phyloP scores from a whole-genome alignment of 2,797 vertebrate species.

The Staurois parvus region DNA sequence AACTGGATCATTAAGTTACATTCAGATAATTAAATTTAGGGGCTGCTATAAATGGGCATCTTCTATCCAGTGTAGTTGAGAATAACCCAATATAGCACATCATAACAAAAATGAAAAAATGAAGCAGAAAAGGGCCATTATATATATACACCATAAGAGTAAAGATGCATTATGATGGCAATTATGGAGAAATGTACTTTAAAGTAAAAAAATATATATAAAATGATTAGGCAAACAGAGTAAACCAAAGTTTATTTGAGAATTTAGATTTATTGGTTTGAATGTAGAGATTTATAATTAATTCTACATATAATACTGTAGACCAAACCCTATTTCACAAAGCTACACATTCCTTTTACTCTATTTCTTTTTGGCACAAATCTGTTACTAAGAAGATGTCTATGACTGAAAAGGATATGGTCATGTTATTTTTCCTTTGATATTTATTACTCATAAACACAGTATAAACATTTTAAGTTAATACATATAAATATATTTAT shows the following conservation, averaged over 20 bases:
- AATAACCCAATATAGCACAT: constrained; percentile 5
- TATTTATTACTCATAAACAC: background rate
- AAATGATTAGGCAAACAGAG: background rate
- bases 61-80: constrained; percentile 6
- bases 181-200: background rate
- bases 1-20: constrained; percentile 22
- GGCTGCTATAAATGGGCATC: constrained; percentile 16
- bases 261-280: background rate
- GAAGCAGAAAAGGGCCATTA: constrained; percentile 16
- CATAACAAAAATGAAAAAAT: constrained; percentile 26
- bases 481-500: too few species aligned
- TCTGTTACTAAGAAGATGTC: background rate
- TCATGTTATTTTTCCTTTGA: background rate
- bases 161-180: background rate
- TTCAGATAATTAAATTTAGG: constrained; percentile 36
- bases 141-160: background rate
- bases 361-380: background rate
- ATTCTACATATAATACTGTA: too few species aligned
- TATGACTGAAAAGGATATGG: background rate
- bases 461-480: too few species aligned
- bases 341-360: too few species aligned
- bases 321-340: too few species aligned
- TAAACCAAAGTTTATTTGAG: background rate
- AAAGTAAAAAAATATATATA: background rate
- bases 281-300: background rate